Conservation (phyloP, 2,888 invertebrate species). For the Sinodicranocentrus sp. region DNA sequence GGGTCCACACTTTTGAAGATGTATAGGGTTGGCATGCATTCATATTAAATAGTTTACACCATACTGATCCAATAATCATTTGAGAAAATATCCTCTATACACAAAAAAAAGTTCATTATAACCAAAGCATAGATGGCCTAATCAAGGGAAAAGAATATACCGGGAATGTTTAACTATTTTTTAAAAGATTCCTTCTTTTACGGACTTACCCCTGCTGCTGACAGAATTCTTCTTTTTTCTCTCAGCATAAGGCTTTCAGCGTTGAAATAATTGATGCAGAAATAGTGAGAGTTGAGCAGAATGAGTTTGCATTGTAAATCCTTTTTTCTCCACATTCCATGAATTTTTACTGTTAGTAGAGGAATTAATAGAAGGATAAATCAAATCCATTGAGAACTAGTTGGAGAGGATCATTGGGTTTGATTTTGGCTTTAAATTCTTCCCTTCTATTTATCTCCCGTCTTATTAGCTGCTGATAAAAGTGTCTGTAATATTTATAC, state of each 20-base stretch:
- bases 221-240: slow-evolving; percentile 10
- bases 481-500: neutral
- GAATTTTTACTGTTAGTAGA: slow-evolving; percentile 68
- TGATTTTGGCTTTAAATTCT: neutral
- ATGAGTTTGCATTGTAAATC: neutral
- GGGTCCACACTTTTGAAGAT: neutral
- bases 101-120: neutral
- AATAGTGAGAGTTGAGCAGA: neutral
- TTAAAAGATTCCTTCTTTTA: neutral
- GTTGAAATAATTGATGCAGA: neutral
- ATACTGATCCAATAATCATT: slow-evolving; percentile 65
- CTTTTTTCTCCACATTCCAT: slow-evolving; percentile 72
- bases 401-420: no score
- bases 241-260: neutral
- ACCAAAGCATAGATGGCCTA: slow-evolving; percentile 18
- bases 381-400: slow-evolving; percentile 22
- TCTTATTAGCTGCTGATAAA: neutral
- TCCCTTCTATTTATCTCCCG: slow-evolving; percentile 7
- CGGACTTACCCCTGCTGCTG: slow-evolving; percentile 13
- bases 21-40: slow-evolving; percentile 11
- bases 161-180: neutral
- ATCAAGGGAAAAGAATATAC: slow-evolving; percentile 6
- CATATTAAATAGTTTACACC: slow-evolving; percentile 59
- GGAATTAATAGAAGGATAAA: slow-evolving; percentile 60
- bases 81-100: neutral